Evolutionary conservation across 2,888 invertebrate species (phyloP).

Genomic region (Punctoribates punctum): DNA sequence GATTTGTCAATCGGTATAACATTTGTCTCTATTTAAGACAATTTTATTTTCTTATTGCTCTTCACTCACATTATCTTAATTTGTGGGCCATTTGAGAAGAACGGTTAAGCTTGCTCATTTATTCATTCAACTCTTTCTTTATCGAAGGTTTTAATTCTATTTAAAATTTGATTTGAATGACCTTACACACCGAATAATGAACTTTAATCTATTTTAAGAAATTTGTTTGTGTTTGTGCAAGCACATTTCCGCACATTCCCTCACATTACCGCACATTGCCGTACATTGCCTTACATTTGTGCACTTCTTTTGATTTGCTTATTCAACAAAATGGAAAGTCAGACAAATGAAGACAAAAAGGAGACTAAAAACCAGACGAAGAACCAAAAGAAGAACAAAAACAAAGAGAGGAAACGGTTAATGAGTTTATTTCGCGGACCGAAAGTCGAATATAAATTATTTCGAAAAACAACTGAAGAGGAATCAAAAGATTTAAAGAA

Average conservation of each 20-base stretch:
- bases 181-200: too few relatives aligned
- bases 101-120: too few relatives aligned
- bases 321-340: not conserved
- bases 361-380: not conserved
- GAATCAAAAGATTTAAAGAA: conserved; percentile 4
- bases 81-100: too few relatives aligned
- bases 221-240: not conserved
- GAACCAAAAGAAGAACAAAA: conserved; percentile 11
- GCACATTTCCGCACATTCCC: too few relatives aligned
- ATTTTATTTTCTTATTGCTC: too few relatives aligned
- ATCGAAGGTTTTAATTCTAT: too few relatives aligned
- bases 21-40: too few relatives aligned
- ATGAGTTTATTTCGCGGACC: conserved; percentile 21
- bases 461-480: not conserved
- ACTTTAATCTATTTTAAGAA: not conserved
- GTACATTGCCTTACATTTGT: too few relatives aligned
- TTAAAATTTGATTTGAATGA: too few relatives aligned
- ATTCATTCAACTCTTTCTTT: too few relatives aligned
- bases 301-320: not conserved
- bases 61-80: too few relatives aligned
- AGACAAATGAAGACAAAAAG: not conserved
- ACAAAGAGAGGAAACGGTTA: conserved; percentile 5
- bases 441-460: conserved; percentile 8
- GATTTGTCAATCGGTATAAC: not conserved
- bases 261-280: too few relatives aligned